Evolutionary conservation across 2,797 vertebrate species (phyloP).

Genomic region (Pseudochirops corinnae): DNA sequence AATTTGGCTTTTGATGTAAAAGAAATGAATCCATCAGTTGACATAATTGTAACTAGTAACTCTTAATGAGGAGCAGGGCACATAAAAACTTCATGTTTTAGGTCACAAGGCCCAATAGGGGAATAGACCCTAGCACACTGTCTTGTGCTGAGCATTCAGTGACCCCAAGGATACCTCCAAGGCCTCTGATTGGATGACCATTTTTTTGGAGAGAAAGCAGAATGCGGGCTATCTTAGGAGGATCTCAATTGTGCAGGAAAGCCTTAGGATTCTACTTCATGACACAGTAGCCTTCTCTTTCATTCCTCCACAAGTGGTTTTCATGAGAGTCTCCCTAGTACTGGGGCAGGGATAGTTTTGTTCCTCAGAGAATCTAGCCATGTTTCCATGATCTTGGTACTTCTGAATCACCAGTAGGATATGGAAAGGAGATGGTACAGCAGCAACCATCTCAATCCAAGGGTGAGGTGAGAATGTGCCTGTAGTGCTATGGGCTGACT

Average conservation of each 20-base stretch:
- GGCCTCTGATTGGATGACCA: neutral
- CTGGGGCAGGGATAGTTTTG: neutral
- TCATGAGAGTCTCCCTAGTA: neutral
- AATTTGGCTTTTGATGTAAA: neutral
- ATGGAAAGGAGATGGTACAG: neutral
- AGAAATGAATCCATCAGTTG: neutral
- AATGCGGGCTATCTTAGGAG: neutral
- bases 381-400: neutral
- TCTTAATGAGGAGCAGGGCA: neutral
- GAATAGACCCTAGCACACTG: neutral
- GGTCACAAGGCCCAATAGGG: neutral
- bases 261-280: neutral
- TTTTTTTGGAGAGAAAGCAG: neutral
- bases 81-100: neutral
- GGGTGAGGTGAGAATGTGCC: neutral
- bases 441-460: neutral
- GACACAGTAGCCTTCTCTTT: neutral
- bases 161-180: neutral
- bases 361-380: neutral
- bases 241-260: neutral
- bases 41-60: neutral
- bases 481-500: neutral
- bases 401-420: neutral
- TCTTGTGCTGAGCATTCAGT: neutral
- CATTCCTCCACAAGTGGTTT: neutral